Evolutionary conservation across 2,113 vertebrate genomes (phyloP), one percentile per base, ranked within the genome.

Genomic region (Naja naja): DNA sequence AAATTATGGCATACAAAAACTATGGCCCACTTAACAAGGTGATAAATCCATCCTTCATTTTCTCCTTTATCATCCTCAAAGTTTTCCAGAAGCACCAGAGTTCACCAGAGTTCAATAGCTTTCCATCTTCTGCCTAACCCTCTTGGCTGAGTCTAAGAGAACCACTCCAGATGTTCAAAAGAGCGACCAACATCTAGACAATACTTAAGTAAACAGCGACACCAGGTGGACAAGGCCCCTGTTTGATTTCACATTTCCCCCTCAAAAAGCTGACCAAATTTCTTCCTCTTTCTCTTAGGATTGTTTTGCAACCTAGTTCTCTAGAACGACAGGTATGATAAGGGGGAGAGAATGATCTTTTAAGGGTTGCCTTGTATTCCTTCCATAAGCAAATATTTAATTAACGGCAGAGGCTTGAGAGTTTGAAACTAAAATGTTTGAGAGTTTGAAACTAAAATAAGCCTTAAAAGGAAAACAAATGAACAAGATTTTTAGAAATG

Each of bases 201-300:
- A 98, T 97, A 95, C 93, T 64, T 92, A 96, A 96, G 97, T 97
- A 96, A 98, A 98, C 93, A 98, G 96, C 96, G 98, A 91, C 98
- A 98, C 97, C 98, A 98, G 98, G 97, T 98, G 98, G 97, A 64
- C 64, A 87, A 56, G 43, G 7, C 20, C 0, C 2, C 6, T 54
- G 90, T n/a, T 43, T 0, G 4, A 43, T 94, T 93, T 39, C 45
- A 85, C 88, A 27, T 90, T 64, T 4, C 3, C 58, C 56, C 58
- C 55, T 1, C 0, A 9, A 2, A 86, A 30, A 81, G n/a, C 34
- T 3, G 34, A 22, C 34, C 34, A 34, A 22, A 39, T 34, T 12
- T 81, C 69, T n/a, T 39, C 69, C 69, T 81, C 69, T 81, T 39
- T 34, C 54, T 1, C 27, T 53, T 30, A 20, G 47, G 23, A 12